Evolutionary conservation across 2,113 vertebrate genomes (phyloP).

Genomic region (Coryphaenoides rupestris): DNA sequence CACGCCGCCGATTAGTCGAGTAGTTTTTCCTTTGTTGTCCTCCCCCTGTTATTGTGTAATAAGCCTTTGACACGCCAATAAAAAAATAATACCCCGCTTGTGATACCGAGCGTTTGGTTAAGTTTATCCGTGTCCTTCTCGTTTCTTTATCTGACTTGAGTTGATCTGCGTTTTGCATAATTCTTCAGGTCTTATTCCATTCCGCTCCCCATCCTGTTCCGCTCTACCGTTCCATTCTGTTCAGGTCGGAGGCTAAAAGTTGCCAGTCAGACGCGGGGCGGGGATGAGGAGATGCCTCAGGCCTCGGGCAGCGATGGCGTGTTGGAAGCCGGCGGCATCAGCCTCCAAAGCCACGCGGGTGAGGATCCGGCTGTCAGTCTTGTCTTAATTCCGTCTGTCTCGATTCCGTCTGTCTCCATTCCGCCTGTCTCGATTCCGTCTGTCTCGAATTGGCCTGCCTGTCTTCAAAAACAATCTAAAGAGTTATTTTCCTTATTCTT

Average conservation of each 20-base stretch:
- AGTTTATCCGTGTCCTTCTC: neutral
- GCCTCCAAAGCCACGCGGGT: constrained; percentile 33
- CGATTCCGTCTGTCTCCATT: too few relatives aligned
- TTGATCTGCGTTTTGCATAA: too few relatives aligned
- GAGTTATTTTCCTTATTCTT: too few relatives aligned
- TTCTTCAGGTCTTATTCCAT: neutral
- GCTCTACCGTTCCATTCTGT: too few relatives aligned
- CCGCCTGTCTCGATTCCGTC: too few relatives aligned
- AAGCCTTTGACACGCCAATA: neutral
- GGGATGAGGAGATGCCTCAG: constrained; percentile 42
- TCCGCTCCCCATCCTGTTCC: too few relatives aligned
- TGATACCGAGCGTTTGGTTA: neutral
- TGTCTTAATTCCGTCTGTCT: too few relatives aligned
- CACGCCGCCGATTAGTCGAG: neutral
- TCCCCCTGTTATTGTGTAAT: too few relatives aligned
- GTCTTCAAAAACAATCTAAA: too few relatives aligned
- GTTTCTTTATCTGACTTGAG: too few relatives aligned
- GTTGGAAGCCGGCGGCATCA: constrained; percentile 22
- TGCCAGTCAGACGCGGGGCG: constrained; percentile 32
- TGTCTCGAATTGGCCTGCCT: too few relatives aligned
- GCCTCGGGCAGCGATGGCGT: constrained; percentile 28
- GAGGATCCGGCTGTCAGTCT: constrained; percentile 12
- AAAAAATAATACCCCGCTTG: too few relatives aligned
- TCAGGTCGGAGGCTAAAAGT: constrained; percentile 64
- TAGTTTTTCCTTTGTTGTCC: neutral